phyloP scores from a whole-genome alignment of 1,140 invertebrate genomes.

The Phthorimaea operculella region DNA sequence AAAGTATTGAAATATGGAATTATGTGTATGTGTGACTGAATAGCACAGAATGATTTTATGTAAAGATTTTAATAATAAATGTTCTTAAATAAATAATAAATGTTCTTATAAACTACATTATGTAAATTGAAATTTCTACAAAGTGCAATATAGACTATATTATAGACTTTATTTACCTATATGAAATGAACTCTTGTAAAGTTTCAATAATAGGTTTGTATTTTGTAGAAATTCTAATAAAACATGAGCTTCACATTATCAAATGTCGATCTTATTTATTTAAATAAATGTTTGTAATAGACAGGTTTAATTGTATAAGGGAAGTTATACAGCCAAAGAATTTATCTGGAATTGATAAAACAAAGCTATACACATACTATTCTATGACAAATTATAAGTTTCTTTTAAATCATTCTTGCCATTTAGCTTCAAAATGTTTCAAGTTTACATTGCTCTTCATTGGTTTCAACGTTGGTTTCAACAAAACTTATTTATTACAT shows the following conservation, averaged over 20 bases:
- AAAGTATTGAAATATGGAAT: neutral
- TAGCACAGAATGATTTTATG: neutral
- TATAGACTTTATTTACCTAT: too few relatives aligned
- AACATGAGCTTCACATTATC: neutral
- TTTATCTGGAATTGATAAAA: too few relatives aligned
- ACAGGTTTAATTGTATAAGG: neutral
- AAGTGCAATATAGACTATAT: neutral
- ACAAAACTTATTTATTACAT: too few relatives aligned
- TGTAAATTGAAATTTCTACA: neutral
- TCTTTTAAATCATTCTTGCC: too few relatives aligned
- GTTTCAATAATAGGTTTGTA: neutral
- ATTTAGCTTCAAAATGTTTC: too few relatives aligned
- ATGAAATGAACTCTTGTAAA: too few relatives aligned
- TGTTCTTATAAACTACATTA: neutral
- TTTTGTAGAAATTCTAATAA: neutral
- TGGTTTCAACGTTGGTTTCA: too few relatives aligned
- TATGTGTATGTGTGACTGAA: neutral
- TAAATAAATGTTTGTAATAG: conserved; percentile 6
- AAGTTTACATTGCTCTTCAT: too few relatives aligned
- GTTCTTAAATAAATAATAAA: neutral
- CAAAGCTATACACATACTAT: too few relatives aligned
- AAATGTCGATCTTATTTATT: conserved; percentile 14
- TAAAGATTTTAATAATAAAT: conserved; percentile 1
- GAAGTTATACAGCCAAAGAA: too few relatives aligned
- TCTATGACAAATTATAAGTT: too few relatives aligned